phyloP scores from a whole-genome alignment of 2,888 invertebrate genomes.

The Lycocerus yunnanus region DNA sequence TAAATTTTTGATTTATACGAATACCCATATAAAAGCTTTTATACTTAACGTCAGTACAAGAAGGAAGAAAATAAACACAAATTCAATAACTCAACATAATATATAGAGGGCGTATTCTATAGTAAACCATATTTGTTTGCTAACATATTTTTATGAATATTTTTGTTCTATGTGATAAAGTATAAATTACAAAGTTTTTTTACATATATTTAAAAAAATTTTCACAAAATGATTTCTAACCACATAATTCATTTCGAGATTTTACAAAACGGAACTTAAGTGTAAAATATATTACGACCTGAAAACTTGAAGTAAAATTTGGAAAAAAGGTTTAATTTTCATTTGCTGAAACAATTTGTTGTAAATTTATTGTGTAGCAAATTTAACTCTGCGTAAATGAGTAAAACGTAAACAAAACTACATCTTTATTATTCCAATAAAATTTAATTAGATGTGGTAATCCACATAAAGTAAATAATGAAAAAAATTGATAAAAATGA shows the following conservation, averaged over 20 bases:
- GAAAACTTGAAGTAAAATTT: neutral
- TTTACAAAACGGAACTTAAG: neutral
- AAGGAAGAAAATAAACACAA: constrained; percentile 4
- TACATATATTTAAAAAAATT: neutral
- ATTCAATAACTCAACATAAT: constrained; percentile 4
- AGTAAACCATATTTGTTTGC: neutral
- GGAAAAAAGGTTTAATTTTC: neutral
- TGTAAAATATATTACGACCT: neutral
- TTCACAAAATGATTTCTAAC: neutral
- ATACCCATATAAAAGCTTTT: constrained; percentile 1
- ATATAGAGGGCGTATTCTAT: constrained; percentile 3
- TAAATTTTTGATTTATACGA: neutral
- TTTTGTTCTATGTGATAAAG: neutral
- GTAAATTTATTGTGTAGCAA: neutral
- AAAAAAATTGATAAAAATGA: too few relatives aligned
- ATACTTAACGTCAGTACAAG: constrained; percentile 3
- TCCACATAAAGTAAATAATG: neutral
- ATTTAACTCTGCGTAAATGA: neutral
- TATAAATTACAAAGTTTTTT: neutral
- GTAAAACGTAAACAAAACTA: neutral
- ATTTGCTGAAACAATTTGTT: neutral
- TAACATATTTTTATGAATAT: neutral
- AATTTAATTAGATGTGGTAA: neutral
- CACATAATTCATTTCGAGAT: neutral
- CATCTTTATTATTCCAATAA: neutral